These are phyloP conservation scores for Apogon hyalosoma DNA, from an alignment of 2,797 vertebrate species.

Conservation along the genomic window DNA sequence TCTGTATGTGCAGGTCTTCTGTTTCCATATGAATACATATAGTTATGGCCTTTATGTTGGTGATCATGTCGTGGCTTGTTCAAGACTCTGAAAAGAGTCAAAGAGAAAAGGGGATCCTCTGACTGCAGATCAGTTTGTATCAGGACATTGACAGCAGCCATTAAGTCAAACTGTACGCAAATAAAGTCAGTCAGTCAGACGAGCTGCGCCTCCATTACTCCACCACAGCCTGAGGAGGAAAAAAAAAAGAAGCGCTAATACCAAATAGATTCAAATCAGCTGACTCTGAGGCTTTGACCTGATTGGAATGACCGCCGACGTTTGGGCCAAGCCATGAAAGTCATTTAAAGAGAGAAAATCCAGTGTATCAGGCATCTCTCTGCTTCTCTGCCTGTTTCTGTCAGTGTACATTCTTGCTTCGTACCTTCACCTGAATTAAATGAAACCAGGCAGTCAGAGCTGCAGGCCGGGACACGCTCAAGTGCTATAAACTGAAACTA, in stretches of 20 bases:
- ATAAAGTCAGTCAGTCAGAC: slow-evolving; percentile 6
- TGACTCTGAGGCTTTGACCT: slow-evolving; percentile 36
- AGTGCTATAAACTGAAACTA: slow-evolving; percentile 71
- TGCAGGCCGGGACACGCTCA: slow-evolving; percentile 78
- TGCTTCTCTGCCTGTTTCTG: slow-evolving; percentile 23
- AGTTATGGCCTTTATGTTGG: slow-evolving; percentile 34
- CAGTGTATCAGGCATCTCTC: slow-evolving; percentile 30
- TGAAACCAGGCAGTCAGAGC: slow-evolving; percentile 62
- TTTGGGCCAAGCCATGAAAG: slow-evolving; percentile 31
- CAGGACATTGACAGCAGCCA: slow-evolving; percentile 16
- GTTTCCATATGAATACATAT: slow-evolving; percentile 14
- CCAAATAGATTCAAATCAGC: slow-evolving; percentile 59
- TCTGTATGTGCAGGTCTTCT: background rate
- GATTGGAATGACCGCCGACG: slow-evolving; percentile 9
- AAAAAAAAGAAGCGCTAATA: slow-evolving; percentile 17
- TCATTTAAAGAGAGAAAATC: slow-evolving; percentile 47
- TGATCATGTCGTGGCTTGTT: slow-evolving; percentile 63
- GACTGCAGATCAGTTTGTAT: slow-evolving; percentile 17
- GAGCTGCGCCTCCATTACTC: slow-evolving; percentile 4
- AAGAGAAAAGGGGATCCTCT: slow-evolving; percentile 24
- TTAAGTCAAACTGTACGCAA: slow-evolving; percentile 56
- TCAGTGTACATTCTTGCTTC: slow-evolving; percentile 65
- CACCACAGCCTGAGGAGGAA: background rate
- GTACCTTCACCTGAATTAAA: slow-evolving; percentile 61
- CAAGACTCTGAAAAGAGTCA: slow-evolving; percentile 20